Percentiles rank a stretch among this genome's conserved stretches.
Evolutionary conservation across 2,888 invertebrate genomes (phyloP).

Genomic region (Altica lythri): DNA sequence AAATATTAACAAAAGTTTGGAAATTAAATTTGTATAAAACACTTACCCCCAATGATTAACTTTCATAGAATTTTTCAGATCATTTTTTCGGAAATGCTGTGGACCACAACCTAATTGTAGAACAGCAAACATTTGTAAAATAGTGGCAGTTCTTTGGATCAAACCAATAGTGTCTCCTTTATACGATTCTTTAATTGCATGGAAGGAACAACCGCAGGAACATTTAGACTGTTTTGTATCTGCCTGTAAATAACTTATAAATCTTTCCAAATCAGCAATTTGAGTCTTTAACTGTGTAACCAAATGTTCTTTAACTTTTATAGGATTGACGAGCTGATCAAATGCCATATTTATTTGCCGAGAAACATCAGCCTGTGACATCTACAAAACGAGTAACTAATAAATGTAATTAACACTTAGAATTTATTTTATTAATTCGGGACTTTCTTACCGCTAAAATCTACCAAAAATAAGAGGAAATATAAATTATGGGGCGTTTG

Average conservation of each 20-base stretch:
- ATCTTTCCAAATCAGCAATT: conserved; percentile 95
- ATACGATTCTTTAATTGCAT: conserved; percentile 52
- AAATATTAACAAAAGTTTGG: too few species aligned
- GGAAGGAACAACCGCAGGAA: conserved; percentile 60
- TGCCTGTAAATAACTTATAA: conserved; percentile 92
- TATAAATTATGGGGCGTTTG: too few species aligned
- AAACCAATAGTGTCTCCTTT: conserved; percentile 69
- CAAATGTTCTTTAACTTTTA: conserved; percentile 95
- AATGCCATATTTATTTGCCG: conserved; percentile 90
- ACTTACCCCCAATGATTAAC: conserved; percentile 89
- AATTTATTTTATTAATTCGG: too few species aligned
- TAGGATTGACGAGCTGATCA: conserved; percentile 88
- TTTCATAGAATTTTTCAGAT: conserved; percentile 80
- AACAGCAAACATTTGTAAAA: conserved; percentile 91
- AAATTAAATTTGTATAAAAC: conserved; percentile 1
- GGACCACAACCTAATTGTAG: conserved; percentile 90
- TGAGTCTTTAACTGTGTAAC: conserved; percentile 95
- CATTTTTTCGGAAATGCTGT: conserved; percentile 71
- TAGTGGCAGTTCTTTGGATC: conserved; percentile 83
- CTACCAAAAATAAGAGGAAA: too few species aligned
- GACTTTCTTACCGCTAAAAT: too few species aligned
- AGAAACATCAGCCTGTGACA: conserved; percentile 82
- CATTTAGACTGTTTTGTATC: conserved; percentile 62
- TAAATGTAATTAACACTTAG: too few species aligned
- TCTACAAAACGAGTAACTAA: conserved; percentile 47